Base-by-base conservation (phyloP, 2,113 vertebrate genomes). In the Crypturellus undulatus region DNA sequence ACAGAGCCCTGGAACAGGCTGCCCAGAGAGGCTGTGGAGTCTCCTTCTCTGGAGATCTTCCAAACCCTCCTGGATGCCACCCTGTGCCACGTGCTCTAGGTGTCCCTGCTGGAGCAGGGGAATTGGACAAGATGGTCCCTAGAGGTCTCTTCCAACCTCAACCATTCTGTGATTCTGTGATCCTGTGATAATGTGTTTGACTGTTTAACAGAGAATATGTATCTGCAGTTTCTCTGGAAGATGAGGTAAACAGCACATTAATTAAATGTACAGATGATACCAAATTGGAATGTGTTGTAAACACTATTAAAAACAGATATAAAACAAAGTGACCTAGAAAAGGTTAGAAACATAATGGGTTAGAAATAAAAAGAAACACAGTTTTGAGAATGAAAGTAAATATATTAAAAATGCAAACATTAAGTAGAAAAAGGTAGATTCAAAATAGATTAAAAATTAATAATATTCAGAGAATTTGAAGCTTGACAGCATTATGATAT, bases 251-350 rank as follows among this genome's bases (percentile, higher is more conserved):
- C 93, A 96, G 28, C 78, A 81, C 72, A 95, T 96, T 97, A 97
- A 96, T 97, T 97, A 96, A 96, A 96, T 93, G 89, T 95, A 81
- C 84, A 94, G 89, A 97, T 95, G 84, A 96, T 93, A 97, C 83
- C 63, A 96, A 96, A 87, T 72, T 86, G 47, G 36, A 96, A 93
- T 69, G 38, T 87, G 79, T 84, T 95, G 26, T 71, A 93, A 95
- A 72, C 79, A 95, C 79, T 38, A 70, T 1, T 83, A 93, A 95
- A 94, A 82, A 94, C 90, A 89, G 76, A 76, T 92, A 70, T 43
- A 96, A 92, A 91, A 4, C 60, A 95, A 95, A 94, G 83, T 97
- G 90, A 97, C 90, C 90, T 95, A 96, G 92, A 95, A 96, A 85
- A 95, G 18, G 24, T 77, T 92, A 64, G 25, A 83, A 87, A 76